phyloP scores from a whole-genome alignment of 2,113 vertebrate species.

The Centrocercus urophasianus region DNA sequence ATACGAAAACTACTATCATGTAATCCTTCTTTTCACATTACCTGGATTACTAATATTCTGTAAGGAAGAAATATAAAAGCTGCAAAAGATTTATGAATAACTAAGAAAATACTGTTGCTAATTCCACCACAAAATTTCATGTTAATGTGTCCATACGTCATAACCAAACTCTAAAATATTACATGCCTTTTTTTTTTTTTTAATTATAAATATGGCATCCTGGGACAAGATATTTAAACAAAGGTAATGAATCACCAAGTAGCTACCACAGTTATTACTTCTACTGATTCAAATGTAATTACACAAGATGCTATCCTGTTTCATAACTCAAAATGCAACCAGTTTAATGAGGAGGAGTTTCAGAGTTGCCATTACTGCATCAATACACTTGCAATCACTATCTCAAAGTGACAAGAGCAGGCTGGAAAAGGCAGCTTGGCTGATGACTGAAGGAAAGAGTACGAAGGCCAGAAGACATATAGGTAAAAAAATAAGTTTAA shows the following conservation, averaged over 20 bases:
- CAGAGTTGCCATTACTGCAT: slow-evolving; percentile 39
- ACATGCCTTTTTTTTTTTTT: slow-evolving; percentile 9
- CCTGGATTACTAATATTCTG: slow-evolving; percentile 12
- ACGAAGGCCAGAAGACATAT: not conserved
- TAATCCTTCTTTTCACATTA: not conserved
- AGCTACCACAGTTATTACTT: slow-evolving; percentile 32
- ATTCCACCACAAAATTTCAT: slow-evolving; percentile 54
- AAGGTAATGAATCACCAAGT: slow-evolving; percentile 41
- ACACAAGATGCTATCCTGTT: slow-evolving; percentile 46
- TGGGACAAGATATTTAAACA: slow-evolving; percentile 43
- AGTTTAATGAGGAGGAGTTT: slow-evolving; percentile 46
- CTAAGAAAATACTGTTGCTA: slow-evolving; percentile 44
- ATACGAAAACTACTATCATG: not conserved
- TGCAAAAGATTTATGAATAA: slow-evolving; percentile 15
- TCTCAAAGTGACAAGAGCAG: slow-evolving; percentile 10
- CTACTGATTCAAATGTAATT: slow-evolving; percentile 68
- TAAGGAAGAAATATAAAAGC: slow-evolving; percentile 20
- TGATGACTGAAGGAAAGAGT: not conserved
- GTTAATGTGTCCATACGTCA: slow-evolving; percentile 15
- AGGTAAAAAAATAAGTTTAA: slow-evolving; percentile 4
- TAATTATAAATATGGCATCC: not conserved
- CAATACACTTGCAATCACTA: slow-evolving; percentile 44
- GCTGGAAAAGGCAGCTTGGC: not conserved
- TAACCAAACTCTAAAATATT: not conserved
- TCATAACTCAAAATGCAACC: slow-evolving; percentile 22